Conservation (phyloP, 1,140 invertebrate species). For the Medauroidea extradentata region DNA sequence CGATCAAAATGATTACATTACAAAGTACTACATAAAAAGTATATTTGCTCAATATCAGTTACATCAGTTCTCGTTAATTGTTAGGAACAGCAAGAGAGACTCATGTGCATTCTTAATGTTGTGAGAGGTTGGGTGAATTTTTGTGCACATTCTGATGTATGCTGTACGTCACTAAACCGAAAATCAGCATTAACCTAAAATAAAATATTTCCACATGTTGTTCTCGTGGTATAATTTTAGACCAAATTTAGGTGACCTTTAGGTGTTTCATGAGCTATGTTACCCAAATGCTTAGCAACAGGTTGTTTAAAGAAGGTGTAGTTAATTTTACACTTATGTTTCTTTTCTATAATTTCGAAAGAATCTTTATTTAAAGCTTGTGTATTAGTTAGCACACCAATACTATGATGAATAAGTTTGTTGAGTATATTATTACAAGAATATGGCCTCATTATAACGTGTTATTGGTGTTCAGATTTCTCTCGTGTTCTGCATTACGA, state of each 20-base stretch:
- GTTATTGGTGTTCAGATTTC: too few species aligned
- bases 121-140: not conserved
- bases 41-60: conserved; percentile 14
- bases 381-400: too few species aligned
- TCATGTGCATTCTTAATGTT: not conserved
- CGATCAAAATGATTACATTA: conserved; percentile 6
- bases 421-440: too few species aligned
- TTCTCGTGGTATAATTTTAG: not conserved
- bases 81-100: conserved; percentile 9
- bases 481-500: too few species aligned
- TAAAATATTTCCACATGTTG: not conserved
- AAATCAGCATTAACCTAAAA: not conserved
- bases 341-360: too few species aligned
- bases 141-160: not conserved
- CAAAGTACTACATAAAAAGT: conserved; percentile 10
- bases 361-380: too few species aligned
- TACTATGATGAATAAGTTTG: too few species aligned
- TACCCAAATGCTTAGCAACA: too few species aligned
- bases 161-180: not conserved
- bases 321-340: too few species aligned
- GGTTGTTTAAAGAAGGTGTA: too few species aligned
- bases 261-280: too few species aligned
- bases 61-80: conserved; percentile 15
- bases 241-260: not conserved
- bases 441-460: too few species aligned